A percentile compares a stretch with the other conserved stretches of the same genome.
These are phyloP conservation scores for Deroplatys truncata DNA, from an alignment of 2,888 invertebrate genomes.

Conservation along the genomic window DNA sequence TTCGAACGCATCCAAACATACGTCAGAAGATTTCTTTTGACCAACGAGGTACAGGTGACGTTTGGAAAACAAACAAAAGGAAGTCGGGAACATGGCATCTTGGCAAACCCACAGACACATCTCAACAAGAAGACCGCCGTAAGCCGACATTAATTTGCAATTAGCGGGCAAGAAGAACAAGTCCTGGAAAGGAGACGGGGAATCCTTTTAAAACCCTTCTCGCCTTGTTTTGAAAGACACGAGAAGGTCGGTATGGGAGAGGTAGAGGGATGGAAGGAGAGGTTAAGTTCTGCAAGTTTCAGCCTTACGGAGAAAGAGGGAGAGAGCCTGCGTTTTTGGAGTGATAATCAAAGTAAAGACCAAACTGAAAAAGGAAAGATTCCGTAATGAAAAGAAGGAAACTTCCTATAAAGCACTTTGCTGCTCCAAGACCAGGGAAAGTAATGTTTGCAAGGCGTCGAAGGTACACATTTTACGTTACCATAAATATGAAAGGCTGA, in stretches of 20 bases:
- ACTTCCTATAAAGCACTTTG: not conserved
- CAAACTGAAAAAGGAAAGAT: not conserved
- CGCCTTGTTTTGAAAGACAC: not conserved
- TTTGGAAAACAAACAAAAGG: not conserved
- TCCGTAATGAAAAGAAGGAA: not conserved
- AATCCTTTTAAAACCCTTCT: not conserved
- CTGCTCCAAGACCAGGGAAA: not conserved
- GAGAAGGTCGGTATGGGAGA: not conserved
- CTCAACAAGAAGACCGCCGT: not conserved
- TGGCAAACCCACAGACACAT: not conserved
- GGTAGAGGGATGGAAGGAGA: not conserved
- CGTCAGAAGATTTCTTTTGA: not conserved
- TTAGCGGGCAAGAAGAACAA: conserved; percentile 17
- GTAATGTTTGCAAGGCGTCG: not conserved
- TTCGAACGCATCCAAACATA: not conserved
- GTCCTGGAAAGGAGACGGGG: not conserved
- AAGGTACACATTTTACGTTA: not conserved
- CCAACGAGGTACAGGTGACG: not conserved
- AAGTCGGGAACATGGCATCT: not conserved
- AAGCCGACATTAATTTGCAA: conserved; percentile 25
- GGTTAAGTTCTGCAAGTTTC: not conserved
- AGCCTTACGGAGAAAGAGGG: not conserved
- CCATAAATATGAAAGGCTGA: not conserved
- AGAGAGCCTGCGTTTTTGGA: not conserved
- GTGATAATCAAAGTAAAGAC: not conserved